These are phyloP conservation scores for Micromesistius poutassou DNA, from an alignment of 2,797 vertebrate genomes.

Conservation along the genomic window DNA sequence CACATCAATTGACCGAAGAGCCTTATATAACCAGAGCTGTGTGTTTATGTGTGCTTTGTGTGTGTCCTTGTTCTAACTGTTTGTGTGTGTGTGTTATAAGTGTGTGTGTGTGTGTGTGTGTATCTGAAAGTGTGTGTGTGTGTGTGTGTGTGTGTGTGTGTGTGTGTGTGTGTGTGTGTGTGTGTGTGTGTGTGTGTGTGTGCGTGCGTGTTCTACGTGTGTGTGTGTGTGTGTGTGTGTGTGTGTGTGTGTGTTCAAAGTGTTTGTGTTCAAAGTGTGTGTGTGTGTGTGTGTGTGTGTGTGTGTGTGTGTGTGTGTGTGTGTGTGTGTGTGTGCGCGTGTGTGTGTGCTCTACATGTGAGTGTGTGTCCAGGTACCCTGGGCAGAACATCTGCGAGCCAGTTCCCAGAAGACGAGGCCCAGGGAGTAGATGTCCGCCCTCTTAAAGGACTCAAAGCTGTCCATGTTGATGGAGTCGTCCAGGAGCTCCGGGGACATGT, in stretches of 20 bases:
- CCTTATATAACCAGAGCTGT: neutral
- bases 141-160: slow-evolving; percentile 4
- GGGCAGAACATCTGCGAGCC: slow-evolving; percentile 84
- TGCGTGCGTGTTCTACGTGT: neutral
- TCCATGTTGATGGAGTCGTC: slow-evolving; percentile 87
- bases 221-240: neutral
- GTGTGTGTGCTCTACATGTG: neutral
- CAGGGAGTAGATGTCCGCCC: slow-evolving; percentile 90
- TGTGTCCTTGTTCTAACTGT: neutral
- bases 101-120: neutral
- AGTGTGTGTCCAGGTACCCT: slow-evolving; percentile 73
- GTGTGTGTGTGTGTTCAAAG: neutral
- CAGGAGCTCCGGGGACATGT: slow-evolving; percentile 97
- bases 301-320: slow-evolving; percentile 2
- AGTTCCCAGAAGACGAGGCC: slow-evolving; percentile 97
- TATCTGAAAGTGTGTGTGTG: neutral
- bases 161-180: neutral
- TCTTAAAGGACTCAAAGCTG: slow-evolving; percentile 95
- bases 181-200: neutral
- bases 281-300: neutral
- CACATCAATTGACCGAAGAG: neutral
- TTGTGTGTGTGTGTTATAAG: neutral
- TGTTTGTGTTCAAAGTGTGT: neutral
- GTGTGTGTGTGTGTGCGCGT: neutral
- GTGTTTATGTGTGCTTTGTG: neutral